Evolutionary conservation across 2,888 invertebrate genomes (phyloP).

Genomic region (Eucera pruinosa): DNA sequence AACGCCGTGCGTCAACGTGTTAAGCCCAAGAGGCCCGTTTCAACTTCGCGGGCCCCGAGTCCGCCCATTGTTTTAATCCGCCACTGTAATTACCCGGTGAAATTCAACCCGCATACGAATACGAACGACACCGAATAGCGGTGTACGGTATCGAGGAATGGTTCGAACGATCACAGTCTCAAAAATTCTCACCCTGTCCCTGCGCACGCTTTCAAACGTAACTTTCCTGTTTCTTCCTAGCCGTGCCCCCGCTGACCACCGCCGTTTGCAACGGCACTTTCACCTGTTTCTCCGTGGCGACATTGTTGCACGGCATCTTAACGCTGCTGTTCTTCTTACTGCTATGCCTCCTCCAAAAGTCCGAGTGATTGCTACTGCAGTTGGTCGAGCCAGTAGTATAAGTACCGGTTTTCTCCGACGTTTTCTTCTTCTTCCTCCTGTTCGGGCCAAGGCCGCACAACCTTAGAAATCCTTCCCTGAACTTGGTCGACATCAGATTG

Average conservation of each 20-base stretch:
- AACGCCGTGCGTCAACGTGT: no score
- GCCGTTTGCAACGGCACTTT: constrained; percentile 75
- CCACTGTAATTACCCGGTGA: neutral
- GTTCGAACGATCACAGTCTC: constrained; percentile 52
- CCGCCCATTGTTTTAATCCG: no score
- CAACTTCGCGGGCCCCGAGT: no score
- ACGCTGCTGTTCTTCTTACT: constrained; percentile 80
- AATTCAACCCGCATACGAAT: constrained; percentile 1
- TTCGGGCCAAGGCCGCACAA: constrained; percentile 85
- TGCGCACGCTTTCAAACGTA: constrained; percentile 73
- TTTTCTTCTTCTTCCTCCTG: constrained; percentile 69
- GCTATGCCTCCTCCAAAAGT: constrained; percentile 88
- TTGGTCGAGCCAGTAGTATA: constrained; percentile 79
- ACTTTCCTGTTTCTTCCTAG: constrained; percentile 78
- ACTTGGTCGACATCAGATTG: constrained; percentile 96
- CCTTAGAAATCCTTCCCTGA: constrained; percentile 92
- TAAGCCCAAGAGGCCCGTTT: no score
- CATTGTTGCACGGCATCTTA: constrained; percentile 70
- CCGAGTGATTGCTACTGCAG: constrained; percentile 79
- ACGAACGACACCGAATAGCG: constrained; percentile 9
- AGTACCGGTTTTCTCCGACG: constrained; percentile 70
- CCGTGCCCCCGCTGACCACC: constrained; percentile 73
- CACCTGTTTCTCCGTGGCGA: constrained; percentile 71
- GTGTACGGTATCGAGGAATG: constrained; percentile 39
- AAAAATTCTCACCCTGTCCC: constrained; percentile 1